These are phyloP conservation scores for Numida meleagris DNA, from an alignment of 2,113 vertebrate genomes.

Conservation along the genomic window DNA sequence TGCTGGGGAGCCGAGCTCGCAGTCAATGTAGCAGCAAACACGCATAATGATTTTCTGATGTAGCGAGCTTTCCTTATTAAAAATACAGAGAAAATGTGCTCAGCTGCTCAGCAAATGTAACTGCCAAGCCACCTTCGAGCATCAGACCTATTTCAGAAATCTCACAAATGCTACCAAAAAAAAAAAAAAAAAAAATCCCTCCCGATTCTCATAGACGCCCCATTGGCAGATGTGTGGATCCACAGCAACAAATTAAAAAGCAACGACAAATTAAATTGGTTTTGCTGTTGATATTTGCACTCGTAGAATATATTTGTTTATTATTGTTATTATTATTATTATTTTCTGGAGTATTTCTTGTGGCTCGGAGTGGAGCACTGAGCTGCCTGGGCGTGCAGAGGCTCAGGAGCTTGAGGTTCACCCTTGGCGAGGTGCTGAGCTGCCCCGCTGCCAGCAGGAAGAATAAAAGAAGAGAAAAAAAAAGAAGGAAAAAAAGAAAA, in stretches of 20 bases:
- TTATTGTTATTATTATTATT: background rate
- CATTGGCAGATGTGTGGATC: background rate
- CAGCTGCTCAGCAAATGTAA: background rate
- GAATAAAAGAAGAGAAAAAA: background rate
- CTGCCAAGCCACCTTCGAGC: background rate
- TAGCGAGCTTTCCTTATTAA: background rate
- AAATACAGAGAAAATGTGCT: background rate
- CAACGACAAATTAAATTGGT: background rate
- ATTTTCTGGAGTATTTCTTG: background rate
- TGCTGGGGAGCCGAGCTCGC: background rate
- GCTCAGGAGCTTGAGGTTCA: no score
- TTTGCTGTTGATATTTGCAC: background rate
- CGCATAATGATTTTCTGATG: fast-evolving
- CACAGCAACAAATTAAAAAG: background rate
- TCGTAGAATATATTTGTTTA: background rate
- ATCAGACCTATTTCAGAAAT: background rate
- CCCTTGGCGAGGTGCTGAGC: no score
- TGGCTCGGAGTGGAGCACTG: background rate
- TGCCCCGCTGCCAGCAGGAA: no score
- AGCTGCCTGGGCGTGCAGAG: background rate
- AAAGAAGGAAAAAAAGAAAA: no score
- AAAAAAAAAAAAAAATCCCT: fast-evolving
- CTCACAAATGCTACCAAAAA: background rate
- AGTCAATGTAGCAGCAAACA: background rate
- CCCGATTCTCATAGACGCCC: background rate